These are phyloP conservation scores for Pyrrhia umbra DNA, from an alignment of 2,888 invertebrate genomes.

Conservation along the genomic window DNA sequence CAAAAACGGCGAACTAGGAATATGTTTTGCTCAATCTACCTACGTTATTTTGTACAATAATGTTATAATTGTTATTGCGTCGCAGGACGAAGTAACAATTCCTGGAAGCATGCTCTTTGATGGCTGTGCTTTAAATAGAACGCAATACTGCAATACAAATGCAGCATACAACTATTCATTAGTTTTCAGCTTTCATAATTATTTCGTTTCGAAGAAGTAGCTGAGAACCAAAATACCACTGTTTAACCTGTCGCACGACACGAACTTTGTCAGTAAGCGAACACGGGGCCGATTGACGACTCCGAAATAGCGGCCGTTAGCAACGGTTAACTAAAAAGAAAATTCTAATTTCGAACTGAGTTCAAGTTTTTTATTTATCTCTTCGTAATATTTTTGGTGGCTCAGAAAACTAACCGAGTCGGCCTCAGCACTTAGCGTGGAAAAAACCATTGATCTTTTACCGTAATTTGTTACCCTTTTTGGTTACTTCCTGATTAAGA, in stretches of 20 bases:
- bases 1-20: no score
- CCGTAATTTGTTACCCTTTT: slow-evolving; percentile 58
- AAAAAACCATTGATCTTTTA: slow-evolving; percentile 60
- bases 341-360: slow-evolving; percentile 80
- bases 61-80: slow-evolving; percentile 24
- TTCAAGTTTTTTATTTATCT: slow-evolving; percentile 63
- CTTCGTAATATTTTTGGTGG: slow-evolving; percentile 67
- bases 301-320: slow-evolving; percentile 80
- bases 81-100: slow-evolving; percentile 44
- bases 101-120: slow-evolving; percentile 35
- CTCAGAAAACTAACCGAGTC: slow-evolving; percentile 49
- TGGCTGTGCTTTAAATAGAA: slow-evolving; percentile 37
- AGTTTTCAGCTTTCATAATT: slow-evolving; percentile 43
- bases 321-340: slow-evolving; percentile 70
- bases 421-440: slow-evolving; percentile 47
- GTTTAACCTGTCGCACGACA: slow-evolving; percentile 68
- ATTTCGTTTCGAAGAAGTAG: slow-evolving; percentile 49
- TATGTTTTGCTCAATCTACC: no score
- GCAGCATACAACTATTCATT: slow-evolving; percentile 28
- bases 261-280: slow-evolving; percentile 72
- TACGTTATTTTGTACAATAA: no score
- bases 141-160: slow-evolving; percentile 23
- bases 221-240: slow-evolving; percentile 65
- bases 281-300: slow-evolving; percentile 78
- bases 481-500: slow-evolving; percentile 49